Conservation (phyloP, 2,888 invertebrate species). For the Protula sp. region DNA sequence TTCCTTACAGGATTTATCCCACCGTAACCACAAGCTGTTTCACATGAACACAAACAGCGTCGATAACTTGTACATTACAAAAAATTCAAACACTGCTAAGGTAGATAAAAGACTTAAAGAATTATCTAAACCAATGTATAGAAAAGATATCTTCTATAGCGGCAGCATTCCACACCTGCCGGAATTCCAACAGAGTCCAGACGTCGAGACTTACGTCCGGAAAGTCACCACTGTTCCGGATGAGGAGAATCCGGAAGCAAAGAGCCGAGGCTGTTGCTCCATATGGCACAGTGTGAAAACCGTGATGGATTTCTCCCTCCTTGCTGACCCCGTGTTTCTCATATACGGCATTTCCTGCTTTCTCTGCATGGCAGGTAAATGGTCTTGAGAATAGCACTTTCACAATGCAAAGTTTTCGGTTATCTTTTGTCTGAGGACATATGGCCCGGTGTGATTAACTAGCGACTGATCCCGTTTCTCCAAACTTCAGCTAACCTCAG, state of each 20-base stretch:
- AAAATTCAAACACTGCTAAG: not conserved
- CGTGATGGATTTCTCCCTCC: conserved; percentile 86
- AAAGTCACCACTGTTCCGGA: conserved; percentile 82
- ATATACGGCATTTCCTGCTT: conserved; percentile 65
- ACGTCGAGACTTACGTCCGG: conserved; percentile 65
- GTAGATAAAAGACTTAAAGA: not conserved
- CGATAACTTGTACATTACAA: not conserved
- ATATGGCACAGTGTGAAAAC: too few species aligned
- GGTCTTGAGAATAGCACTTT: too few species aligned
- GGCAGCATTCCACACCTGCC: conserved; percentile 87
- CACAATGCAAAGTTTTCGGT: too few species aligned
- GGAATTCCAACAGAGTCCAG: conserved; percentile 59
- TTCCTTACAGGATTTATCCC: not conserved
- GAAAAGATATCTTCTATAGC: conserved; percentile 96
- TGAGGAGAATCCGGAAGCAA: conserved; percentile 37
- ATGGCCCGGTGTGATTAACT: too few species aligned
- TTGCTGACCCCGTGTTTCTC: conserved; percentile 85
- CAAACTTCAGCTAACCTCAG: too few species aligned
- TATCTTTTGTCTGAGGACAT: too few species aligned
- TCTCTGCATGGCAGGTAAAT: conserved; percentile 42
- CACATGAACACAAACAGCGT: too few species aligned
- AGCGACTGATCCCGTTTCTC: too few species aligned
- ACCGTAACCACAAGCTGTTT: too few species aligned
- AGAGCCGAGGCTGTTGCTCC: too few species aligned
- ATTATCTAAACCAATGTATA: conserved; percentile 66